phyloP scores from a whole-genome alignment of 2,888 invertebrate species.

The Pterostichus madidus region DNA sequence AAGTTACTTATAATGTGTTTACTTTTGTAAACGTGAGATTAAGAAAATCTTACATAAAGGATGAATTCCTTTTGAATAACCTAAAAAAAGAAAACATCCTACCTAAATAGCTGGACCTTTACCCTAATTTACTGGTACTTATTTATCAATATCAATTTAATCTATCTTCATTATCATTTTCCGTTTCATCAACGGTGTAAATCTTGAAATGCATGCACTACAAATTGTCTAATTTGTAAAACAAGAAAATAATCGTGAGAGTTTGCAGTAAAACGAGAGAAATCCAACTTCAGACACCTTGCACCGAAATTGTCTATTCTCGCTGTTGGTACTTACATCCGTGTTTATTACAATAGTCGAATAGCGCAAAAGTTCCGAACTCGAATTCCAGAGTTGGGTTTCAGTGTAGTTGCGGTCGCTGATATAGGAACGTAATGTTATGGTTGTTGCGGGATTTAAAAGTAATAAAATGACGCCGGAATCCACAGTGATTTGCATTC shows the following conservation, averaged over 20 bases:
- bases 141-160: too few relatives aligned
- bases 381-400: conserved; percentile 11
- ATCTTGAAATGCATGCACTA: background rate
- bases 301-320: conserved; percentile 28
- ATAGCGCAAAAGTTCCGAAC: conserved; percentile 22
- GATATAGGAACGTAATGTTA: conserved; percentile 56
- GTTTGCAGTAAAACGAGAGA: background rate
- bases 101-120: too few relatives aligned
- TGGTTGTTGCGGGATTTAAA: conserved; percentile 61
- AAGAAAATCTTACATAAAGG: too few relatives aligned
- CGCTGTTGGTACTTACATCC: conserved; percentile 37
- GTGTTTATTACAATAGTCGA: conserved; percentile 56
- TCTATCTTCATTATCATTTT: too few relatives aligned
- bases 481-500: conserved; percentile 60
- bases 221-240: conserved; percentile 4
- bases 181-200: too few relatives aligned
- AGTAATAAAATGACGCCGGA: conserved; percentile 56
- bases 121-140: too few relatives aligned
- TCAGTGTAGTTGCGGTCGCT: conserved; percentile 30
- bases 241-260: background rate
- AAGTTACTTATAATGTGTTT: too few relatives aligned
- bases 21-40: too few relatives aligned
- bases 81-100: too few relatives aligned
- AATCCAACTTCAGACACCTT: conserved; percentile 19
- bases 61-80: too few relatives aligned